Base-by-base conservation (phyloP, 1,140 invertebrate species). In the Cydia strobilella region DNA sequence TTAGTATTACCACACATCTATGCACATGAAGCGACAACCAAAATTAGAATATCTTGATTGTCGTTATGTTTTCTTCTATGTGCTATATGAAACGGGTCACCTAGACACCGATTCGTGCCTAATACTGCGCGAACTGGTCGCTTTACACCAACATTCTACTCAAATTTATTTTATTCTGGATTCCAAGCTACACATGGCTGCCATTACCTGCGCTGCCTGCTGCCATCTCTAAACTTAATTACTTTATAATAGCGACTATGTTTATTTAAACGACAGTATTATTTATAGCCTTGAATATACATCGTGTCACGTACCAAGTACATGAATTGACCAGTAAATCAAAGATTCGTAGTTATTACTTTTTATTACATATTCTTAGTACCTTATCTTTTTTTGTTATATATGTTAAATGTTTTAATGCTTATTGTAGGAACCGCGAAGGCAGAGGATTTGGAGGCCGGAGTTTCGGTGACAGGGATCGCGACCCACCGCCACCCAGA, bases 381-480 rank as follows among this genome's bases (percentile, higher is more conserved):
- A 31, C n/a, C n/a, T n/a, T n/a, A 27, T 6, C 0, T 31, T 31
- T 31, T 31, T 31, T 31, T 31, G 39, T 42, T 1, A 42, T 42
- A 42, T 15, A 10, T n/a, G 4, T 51, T 51, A 15, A 51, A 42
- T 42, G 5, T 31, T 45, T 35, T 69, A 1, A 9, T 69, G n/a
- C 27, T 71, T 74, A 7, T 78, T 69, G 62, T 71, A 82, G 82
- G 27, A 84, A 79, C 76, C 80, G 86, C 27, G 88, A 89, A 18
- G 79, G 86, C 74, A 82, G 89, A 84, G 89, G 90, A 15, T 92
- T 91, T 69, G 89, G 90, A 12, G 78, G 86, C 3, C 80, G 88
- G 81, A 86, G 90, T 20, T 92, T 90, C 73, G 90, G 92, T 4
- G 90, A 91, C 76, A 82, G 86, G n/a, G 86, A 89, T 23, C 80